phyloP scores from a whole-genome alignment of 64 coral and sea anemone species.

The Montipora efflorescens region DNA sequence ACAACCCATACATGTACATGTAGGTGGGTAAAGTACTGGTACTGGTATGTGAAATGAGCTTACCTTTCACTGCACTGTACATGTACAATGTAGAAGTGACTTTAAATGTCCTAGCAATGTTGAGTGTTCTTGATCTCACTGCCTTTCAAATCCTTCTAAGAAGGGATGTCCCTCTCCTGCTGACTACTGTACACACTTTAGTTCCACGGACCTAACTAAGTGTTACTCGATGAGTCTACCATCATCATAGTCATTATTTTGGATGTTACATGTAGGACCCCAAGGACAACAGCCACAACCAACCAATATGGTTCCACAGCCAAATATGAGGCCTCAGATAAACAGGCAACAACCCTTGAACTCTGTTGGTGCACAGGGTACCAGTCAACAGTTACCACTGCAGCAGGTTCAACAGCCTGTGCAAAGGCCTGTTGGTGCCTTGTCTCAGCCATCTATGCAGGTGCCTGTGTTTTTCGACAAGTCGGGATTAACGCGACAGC shows the following conservation, averaged over 20 bases:
- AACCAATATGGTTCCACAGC: slow-evolving; percentile 13
- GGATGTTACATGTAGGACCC: background rate
- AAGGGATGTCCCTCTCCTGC: too few relatives aligned
- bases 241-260: background rate
- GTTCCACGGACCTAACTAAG: too few relatives aligned
- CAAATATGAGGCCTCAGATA: background rate
- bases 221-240: too few relatives aligned
- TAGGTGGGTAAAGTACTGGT: too few relatives aligned
- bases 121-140: background rate
- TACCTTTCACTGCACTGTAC: too few relatives aligned
- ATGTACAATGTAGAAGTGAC: too few relatives aligned
- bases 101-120: background rate
- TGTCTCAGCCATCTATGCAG: background rate
- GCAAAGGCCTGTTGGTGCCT: background rate
- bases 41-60: too few relatives aligned
- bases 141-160: too few relatives aligned
- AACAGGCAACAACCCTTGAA: background rate
- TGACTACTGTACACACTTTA: too few relatives aligned
- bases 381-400: slow-evolving; percentile 11
- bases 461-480: background rate
- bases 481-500: slow-evolving; percentile 5
- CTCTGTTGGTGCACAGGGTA: background rate
- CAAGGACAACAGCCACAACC: slow-evolving; percentile 23
- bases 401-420: background rate
- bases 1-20: too few relatives aligned